Conservation (phyloP, 2,113 vertebrate species). For the Paralichthys olivaceus region DNA sequence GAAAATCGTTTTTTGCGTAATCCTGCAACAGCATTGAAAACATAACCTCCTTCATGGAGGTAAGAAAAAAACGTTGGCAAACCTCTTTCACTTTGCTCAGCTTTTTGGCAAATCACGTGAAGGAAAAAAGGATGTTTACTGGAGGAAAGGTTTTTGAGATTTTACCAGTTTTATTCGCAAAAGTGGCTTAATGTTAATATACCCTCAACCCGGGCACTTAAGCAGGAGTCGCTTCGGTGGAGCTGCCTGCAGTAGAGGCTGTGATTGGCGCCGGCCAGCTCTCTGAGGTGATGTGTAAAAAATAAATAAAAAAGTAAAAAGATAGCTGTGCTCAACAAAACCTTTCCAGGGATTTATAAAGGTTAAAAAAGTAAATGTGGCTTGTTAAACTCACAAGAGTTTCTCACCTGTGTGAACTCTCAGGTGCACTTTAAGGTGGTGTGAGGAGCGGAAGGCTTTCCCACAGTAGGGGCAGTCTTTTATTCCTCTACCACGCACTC, state of each 20-base stretch:
- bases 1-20: too few relatives aligned
- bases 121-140: too few relatives aligned
- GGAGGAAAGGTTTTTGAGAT: not conserved
- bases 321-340: slow-evolving; percentile 9
- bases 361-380: slow-evolving; percentile 39
- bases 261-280: slow-evolving; percentile 65
- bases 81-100: too few relatives aligned
- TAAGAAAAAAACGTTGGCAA: too few relatives aligned
- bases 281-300: slow-evolving; percentile 49
- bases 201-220: slow-evolving; percentile 51
- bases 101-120: too few relatives aligned
- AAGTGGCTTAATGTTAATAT: slow-evolving; percentile 14
- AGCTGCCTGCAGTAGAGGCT: slow-evolving; percentile 57
- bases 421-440: slow-evolving; percentile 95
- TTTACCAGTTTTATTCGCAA: slow-evolving; percentile 32
- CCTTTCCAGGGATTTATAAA: slow-evolving; percentile 60
- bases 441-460: slow-evolving; percentile 93
- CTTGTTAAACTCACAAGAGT: slow-evolving; percentile 57
- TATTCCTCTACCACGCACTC: slow-evolving; percentile 86
- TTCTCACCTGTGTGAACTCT: slow-evolving; percentile 93
- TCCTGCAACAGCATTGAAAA: too few relatives aligned
- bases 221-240: slow-evolving; percentile 50
- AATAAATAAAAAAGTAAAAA: slow-evolving; percentile 21
- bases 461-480: slow-evolving; percentile 95
- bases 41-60: too few relatives aligned